Percentiles rank a stretch among this genome's conserved stretches.
Conservation (phyloP, 2,888 invertebrate genomes). For the Andrena bicolor region DNA sequence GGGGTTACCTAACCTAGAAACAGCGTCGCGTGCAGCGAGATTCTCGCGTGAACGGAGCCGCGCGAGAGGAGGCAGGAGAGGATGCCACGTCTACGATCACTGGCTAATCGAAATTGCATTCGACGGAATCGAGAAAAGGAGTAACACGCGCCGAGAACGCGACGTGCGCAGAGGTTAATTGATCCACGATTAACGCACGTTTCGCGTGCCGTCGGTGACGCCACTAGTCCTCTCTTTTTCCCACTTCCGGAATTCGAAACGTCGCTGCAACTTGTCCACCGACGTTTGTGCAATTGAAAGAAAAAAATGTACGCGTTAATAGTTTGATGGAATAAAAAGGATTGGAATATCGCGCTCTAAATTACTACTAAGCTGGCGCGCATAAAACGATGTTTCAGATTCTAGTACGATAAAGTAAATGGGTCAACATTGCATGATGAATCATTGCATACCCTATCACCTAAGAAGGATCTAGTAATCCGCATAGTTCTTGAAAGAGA, state of each 20-base stretch:
- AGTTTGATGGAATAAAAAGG: neutral
- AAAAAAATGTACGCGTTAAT: neutral
- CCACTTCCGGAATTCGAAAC: slow-evolving; percentile 64
- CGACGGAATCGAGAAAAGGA: neutral
- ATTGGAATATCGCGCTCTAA: no score
- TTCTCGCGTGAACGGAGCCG: neutral
- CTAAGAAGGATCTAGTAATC: no score
- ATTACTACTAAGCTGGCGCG: no score
- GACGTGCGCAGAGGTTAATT: slow-evolving; percentile 64
- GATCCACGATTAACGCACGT: slow-evolving; percentile 17
- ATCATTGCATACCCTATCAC: no score
- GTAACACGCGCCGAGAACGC: slow-evolving; percentile 4
- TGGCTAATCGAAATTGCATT: neutral
- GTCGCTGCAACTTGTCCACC: neutral
- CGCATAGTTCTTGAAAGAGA: no score
- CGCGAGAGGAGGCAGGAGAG: neutral
- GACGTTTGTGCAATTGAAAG: neutral
- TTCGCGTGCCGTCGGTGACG: slow-evolving; percentile 26
- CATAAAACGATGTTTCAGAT: no score
- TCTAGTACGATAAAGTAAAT: no score
- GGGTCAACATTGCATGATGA: no score
- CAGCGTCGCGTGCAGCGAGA: neutral
- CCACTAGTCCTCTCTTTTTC: neutral
- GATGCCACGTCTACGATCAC: neutral
- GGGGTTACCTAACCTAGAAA: slow-evolving; percentile 63